A percentile compares a stretch with the other conserved stretches of the same genome.
Evolutionary conservation across 2,888 invertebrate genomes (phyloP).

Genomic region (Eupithecia centaureata): DNA sequence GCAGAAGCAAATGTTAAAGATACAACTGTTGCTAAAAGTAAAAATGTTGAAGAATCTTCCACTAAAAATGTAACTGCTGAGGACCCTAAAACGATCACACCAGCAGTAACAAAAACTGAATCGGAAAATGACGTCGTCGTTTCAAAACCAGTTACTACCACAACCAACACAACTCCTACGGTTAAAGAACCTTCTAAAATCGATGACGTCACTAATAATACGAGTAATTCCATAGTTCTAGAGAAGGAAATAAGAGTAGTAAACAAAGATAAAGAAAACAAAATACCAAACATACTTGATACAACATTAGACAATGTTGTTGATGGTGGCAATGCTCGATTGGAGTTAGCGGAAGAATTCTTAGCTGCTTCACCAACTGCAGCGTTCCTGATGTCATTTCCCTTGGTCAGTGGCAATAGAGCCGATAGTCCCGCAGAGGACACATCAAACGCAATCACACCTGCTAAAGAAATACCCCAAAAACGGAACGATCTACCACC

Average conservation of each 20-base stretch:
- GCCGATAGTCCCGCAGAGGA: constrained; percentile 80
- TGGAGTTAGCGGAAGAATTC: constrained; percentile 83
- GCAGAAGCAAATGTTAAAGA: constrained; percentile 17
- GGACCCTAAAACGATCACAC: constrained; percentile 16
- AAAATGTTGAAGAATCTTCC: constrained; percentile 17
- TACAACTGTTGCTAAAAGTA: constrained; percentile 14
- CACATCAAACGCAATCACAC: constrained; percentile 49
- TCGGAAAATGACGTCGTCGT: constrained; percentile 16
- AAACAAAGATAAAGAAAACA: constrained; percentile 69
- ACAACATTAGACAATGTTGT: constrained; percentile 70
- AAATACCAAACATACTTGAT: constrained; percentile 70
- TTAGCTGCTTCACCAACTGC: constrained; percentile 88
- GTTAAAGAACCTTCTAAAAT: constrained; percentile 38
- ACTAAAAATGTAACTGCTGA: constrained; percentile 18
- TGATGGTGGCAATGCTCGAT: constrained; percentile 82
- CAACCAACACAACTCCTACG: constrained; percentile 34
- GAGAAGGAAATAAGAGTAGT: constrained; percentile 49
- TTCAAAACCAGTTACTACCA: constrained; percentile 25
- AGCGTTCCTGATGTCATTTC: constrained; percentile 90
- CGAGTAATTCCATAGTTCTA: constrained; percentile 47
- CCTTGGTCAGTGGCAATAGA: constrained; percentile 86
- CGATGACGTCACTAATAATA: constrained; percentile 40
- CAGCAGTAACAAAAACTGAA: constrained; percentile 12
- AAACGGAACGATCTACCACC: constrained; percentile 58
- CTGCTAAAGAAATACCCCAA: constrained; percentile 54